Conservation (phyloP, 2,113 vertebrate species). For the Myotis davidii region DNA sequence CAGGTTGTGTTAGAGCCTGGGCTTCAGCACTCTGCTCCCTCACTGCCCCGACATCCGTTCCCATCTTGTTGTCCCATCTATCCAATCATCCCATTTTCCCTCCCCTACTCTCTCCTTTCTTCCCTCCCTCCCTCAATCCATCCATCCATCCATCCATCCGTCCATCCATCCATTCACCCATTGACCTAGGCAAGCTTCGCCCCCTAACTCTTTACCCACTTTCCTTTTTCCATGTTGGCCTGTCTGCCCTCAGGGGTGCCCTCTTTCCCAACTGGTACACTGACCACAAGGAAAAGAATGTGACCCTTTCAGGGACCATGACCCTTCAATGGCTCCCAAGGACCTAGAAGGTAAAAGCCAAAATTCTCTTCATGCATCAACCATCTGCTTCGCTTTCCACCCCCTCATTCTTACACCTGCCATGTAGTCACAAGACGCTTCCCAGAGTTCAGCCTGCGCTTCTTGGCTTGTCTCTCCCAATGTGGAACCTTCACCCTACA, state of each 20-base stretch:
- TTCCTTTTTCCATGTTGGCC: too few species aligned
- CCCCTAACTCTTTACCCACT: neutral
- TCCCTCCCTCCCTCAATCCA: neutral
- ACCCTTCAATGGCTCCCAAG: neutral
- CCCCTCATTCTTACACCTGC: neutral
- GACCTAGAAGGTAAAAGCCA: neutral
- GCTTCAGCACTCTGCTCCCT: neutral
- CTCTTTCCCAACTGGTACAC: neutral
- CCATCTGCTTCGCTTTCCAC: neutral
- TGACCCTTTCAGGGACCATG: neutral
- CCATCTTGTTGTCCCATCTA: neutral
- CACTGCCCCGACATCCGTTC: neutral
- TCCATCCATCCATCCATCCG: neutral
- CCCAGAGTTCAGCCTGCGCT: neutral
- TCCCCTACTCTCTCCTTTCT: neutral
- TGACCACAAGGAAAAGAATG: neutral
- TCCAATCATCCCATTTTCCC: neutral
- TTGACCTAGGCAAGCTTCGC: neutral
- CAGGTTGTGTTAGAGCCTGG: neutral
- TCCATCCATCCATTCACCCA: neutral
- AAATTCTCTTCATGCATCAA: neutral
- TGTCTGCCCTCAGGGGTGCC: neutral
- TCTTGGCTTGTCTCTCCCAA: neutral
- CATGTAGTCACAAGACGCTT: neutral
- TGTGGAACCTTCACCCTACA: neutral